A percentile compares a stretch with the other conserved stretches of the same genome.
Conservation (phyloP, 2,888 invertebrate species). For the Fabriciana adippe region DNA sequence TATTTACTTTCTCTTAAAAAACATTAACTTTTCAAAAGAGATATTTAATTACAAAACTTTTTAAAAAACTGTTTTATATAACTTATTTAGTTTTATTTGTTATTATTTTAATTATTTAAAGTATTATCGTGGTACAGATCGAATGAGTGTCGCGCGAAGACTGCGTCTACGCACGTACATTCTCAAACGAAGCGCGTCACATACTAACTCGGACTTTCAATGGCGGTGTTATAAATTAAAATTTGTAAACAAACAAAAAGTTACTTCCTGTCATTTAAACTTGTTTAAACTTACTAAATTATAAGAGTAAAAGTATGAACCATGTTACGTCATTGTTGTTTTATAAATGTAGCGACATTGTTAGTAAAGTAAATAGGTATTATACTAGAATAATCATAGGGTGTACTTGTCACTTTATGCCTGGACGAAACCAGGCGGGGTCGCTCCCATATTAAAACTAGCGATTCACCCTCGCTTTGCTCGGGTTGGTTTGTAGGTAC, state of each 20-base stretch:
- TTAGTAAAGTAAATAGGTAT: too few species aligned
- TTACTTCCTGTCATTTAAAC: conserved; percentile 14
- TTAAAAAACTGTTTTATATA: not conserved
- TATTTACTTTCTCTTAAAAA: conserved; percentile 21
- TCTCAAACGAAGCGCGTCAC: conserved; percentile 33
- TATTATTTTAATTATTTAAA: not conserved
- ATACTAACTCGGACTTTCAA: conserved; percentile 26
- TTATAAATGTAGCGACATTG: too few species aligned
- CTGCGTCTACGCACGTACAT: conserved; percentile 23
- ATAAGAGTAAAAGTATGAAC: too few species aligned
- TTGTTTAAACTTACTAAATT: not conserved
- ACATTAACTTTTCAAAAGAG: not conserved
- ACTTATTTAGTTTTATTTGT: not conserved
- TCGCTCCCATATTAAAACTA: too few species aligned
- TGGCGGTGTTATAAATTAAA: conserved; percentile 34
- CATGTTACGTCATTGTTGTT: too few species aligned
- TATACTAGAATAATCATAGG: too few species aligned
- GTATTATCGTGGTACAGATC: conserved; percentile 33
- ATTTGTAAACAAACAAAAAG: conserved; percentile 40
- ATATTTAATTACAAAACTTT: not conserved
- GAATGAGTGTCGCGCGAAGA: conserved; percentile 9
- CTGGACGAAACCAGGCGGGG: too few species aligned
- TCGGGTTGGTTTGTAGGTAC: too few species aligned
- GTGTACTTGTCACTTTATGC: too few species aligned
- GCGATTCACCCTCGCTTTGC: too few species aligned